Evolutionary conservation across 1,140 invertebrate species (phyloP), one percentile per base, ranked within the genome.

Genomic region (Bombus difficillimus): DNA sequence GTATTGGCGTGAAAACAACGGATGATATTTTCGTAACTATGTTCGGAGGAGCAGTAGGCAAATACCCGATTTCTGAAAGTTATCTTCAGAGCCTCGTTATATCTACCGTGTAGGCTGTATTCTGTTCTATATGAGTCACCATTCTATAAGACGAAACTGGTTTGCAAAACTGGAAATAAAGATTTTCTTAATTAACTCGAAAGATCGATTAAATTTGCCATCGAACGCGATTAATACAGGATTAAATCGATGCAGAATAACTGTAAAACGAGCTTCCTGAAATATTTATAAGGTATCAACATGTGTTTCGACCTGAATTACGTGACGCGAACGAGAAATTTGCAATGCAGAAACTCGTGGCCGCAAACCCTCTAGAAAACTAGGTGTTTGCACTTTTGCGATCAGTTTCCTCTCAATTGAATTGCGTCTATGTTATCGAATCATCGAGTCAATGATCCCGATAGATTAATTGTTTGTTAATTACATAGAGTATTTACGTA

Each of bases 21-120:
- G 5, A 34, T 37, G 68, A 62, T 84, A 80, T 80, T 84, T 84
- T 47, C 39, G 76, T 72, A 80, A 53, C 82, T 83, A 18, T 22
- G 15, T 22, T 39, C 72, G 41, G 15, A 37, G 34, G 18, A 3
- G 47, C 53, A 32, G 62, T 34, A 25, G 39, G 4, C 57, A 73
- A 53, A 18, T 41, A 39, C 47, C 9, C 1, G 25, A 34, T 6
- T 34, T 75, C 32, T 10, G 74, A 37, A 59, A 59, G 59, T 76
- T 39, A 47, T 59, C 53, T 9, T 34, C 22, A 34, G 4, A 25
- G 12, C 8, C 47, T 53, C 28, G 59, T n/a, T n/a, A 5, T 10
- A 62, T 62, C 10, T 62, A 13, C 4, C 59, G 59, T 13, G 59
- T n/a, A 62, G 3, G 28, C 3, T n/a, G 59, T 59, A 53, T 53